phyloP scores from a whole-genome alignment of 1,140 invertebrate species.

The Cheumatopsyche charites region DNA sequence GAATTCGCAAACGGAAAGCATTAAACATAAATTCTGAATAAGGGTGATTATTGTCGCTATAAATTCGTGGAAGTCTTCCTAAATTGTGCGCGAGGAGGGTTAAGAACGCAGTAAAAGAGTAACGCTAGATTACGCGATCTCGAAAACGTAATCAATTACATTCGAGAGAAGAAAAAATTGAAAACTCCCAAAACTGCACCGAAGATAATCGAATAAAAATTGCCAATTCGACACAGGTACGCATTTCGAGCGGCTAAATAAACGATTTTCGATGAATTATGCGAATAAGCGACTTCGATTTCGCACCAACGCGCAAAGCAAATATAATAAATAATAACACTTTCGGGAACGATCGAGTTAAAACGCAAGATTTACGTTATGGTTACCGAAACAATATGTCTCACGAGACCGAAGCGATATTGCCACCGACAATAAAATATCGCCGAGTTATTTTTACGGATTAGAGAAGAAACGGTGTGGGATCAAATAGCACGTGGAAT shows the following conservation, averaged over 20 bases:
- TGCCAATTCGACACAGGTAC: no score
- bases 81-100: background rate
- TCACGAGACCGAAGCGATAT: background rate
- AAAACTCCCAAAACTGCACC: no score
- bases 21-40: constrained; percentile 7
- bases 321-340: no score
- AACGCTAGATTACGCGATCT: background rate
- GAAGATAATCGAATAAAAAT: no score
- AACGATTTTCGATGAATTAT: no score
- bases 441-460: background rate
- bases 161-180: no score
- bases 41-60: constrained; percentile 15
- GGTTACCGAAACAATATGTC: constrained; percentile 10
- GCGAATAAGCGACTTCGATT: no score
- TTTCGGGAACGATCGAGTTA: background rate
- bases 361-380: background rate
- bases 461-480: background rate
- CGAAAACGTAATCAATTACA: no score
- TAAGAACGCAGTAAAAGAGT: constrained; percentile 2
- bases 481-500: background rate
- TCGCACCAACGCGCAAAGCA: no score
- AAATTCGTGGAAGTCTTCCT: constrained; percentile 2
- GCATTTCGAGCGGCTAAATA: no score
- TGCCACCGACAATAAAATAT: constrained; percentile 11
- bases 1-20: constrained; percentile 7